Base-by-base conservation (phyloP, 2,888 invertebrate genomes). In the Laspeyria flexula region DNA sequence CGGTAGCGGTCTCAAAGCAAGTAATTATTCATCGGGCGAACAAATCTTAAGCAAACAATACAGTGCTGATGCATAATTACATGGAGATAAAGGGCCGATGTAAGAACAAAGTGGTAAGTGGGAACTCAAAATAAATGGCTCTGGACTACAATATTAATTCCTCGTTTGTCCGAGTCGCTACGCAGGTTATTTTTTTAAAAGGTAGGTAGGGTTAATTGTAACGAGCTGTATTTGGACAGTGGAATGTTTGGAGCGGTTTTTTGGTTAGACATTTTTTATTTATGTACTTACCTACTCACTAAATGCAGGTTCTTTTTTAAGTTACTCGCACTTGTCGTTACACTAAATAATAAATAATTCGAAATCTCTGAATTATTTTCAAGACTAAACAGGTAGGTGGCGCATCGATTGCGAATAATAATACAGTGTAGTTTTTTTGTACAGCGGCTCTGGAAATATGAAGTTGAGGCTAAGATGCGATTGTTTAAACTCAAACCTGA, bases 61-160 rank as follows among this genome's bases (percentile, higher is more conserved):
- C 77, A 80, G 75, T 73, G 75, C 81, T 80, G 81, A 82, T 81
- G 81, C 81, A 86, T 86, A 88, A 85, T 86, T 86, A 83, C 74
- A 62, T 64, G 55, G 64, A 77, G 82, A 81, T 79, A 81, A 78
- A 72, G 77, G 76, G 76, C 73, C 77, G 77, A 72, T 75, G 74
- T 75, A 72, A 71, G 68, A 73, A 83, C 83, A 84, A 86, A 87
- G 83, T 84, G 83, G 79, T 75, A 83, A 83, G 80, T 79, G 77
- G 79, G 76, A 81, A 80, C 79, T 78, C 71, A 70, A 75, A 79
- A 84, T 81, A 85, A 87, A 89, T 85, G 77, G 78, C 73, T 65
- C 68, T 65, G 71, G 82, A 79, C 79, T 80, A 79, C 71, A 73
- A 81, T 87, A 88, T 89, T 88, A 89, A 88, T 87, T 84, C 81